These are phyloP conservation scores for Aphodius sticticus DNA, from an alignment of 2,888 invertebrate species.

Conservation along the genomic window DNA sequence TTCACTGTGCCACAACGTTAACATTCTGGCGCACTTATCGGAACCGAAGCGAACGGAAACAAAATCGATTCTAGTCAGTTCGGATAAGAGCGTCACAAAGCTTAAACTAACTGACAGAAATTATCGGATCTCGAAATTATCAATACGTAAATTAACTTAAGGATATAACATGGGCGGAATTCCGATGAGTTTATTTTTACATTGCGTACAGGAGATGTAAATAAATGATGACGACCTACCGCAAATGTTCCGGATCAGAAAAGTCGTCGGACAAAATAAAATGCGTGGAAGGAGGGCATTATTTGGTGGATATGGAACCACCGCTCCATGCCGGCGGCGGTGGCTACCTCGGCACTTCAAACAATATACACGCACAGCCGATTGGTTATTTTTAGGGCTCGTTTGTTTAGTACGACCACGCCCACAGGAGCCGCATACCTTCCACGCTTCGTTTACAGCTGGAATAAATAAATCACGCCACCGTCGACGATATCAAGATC, in stretches of 20 bases:
- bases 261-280: neutral
- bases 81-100: no score
- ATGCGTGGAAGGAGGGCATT: neutral
- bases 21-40: no score
- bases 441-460: neutral
- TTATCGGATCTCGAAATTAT: no score
- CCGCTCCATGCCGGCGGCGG: no score
- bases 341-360: neutral
- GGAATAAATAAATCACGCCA: neutral
- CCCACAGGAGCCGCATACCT: neutral
- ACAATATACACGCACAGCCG: neutral
- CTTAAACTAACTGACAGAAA: no score
- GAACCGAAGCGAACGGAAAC: no score
- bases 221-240: neutral
- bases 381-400: constrained; percentile 4
- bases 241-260: neutral
- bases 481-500: neutral
- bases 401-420: neutral
- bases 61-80: no score
- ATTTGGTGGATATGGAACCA: neutral
- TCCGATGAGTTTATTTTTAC: neutral
- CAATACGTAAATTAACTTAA: neutral
- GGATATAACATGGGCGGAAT: neutral
- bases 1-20: no score
- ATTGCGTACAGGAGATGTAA: neutral